Evolutionary conservation across 2,113 vertebrate genomes (phyloP).

Genomic region (Brachyhypopomus gauderio): DNA sequence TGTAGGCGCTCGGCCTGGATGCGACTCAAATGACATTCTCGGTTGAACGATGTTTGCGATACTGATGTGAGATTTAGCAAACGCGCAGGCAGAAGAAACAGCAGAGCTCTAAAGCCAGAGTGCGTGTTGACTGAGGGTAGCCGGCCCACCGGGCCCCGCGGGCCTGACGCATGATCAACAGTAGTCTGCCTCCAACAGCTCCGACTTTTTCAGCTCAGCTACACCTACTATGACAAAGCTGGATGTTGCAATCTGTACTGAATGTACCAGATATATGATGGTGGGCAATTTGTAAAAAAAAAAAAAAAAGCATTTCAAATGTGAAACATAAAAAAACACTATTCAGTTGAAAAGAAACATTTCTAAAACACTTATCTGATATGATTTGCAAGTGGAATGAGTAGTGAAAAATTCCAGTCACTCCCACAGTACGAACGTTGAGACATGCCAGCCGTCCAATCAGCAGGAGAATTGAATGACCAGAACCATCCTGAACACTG

Average conservation of each 20-base stretch:
- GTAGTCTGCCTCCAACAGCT: not conserved
- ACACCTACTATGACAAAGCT: not conserved
- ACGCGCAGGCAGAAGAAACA: not conserved
- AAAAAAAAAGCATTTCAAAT: no score
- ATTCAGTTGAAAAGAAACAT: no score
- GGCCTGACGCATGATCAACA: not conserved
- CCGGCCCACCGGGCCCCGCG: no score
- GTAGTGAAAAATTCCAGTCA: constrained; percentile 1
- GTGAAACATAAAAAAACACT: no score
- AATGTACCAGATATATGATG: no score
- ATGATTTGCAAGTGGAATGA: not conserved
- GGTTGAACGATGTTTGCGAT: constrained; percentile 33
- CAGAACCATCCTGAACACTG: not conserved
- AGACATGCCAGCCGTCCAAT: no score
- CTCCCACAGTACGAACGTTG: not conserved
- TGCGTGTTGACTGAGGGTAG: constrained; percentile 1
- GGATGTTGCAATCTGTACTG: not conserved
- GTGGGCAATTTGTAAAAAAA: not conserved
- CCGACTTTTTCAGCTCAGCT: not conserved
- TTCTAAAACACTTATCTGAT: no score
- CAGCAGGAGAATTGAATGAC: not conserved
- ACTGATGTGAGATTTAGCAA: constrained; percentile 1
- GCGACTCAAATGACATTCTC: constrained; percentile 32
- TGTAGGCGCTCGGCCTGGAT: not conserved
- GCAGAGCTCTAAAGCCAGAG: not conserved